These are phyloP conservation scores for Centropus unirufus DNA, from an alignment of 2,113 vertebrate genomes.

Conservation along the genomic window DNA sequence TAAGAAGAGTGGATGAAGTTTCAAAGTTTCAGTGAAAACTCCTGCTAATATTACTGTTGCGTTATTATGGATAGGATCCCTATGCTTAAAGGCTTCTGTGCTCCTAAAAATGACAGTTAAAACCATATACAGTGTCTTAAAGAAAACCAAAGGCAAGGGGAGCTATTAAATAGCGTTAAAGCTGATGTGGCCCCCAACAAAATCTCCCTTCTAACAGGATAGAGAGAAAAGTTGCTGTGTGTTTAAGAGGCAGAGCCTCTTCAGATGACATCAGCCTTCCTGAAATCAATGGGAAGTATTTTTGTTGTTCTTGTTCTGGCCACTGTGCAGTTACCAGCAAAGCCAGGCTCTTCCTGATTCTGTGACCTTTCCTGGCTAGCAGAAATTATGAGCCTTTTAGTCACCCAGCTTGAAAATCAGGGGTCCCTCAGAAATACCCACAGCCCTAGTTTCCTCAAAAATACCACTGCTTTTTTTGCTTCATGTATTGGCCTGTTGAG, in stretches of 20 bases:
- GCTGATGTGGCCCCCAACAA: background rate
- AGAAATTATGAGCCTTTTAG: background rate
- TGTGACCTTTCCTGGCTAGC: background rate
- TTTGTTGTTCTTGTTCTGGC: background rate
- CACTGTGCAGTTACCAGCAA: background rate
- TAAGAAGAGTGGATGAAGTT: background rate
- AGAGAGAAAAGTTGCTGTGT: background rate
- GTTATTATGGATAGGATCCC: background rate
- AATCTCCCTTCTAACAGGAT: fast-evolving
- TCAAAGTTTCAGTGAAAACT: constrained; percentile 2
- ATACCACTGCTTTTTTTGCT: background rate
- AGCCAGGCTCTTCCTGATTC: background rate
- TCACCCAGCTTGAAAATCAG: background rate
- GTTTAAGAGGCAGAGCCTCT: background rate
- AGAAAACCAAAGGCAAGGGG: background rate
- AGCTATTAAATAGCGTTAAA: background rate
- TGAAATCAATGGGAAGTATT: background rate
- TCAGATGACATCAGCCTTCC: background rate
- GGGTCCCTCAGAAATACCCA: background rate
- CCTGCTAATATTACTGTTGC: background rate
- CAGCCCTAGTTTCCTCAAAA: background rate
- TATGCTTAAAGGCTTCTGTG: background rate
- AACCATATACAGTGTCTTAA: background rate
- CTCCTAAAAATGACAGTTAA: constrained; percentile 3
- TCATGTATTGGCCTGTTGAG: background rate